Evolutionary conservation across 64 coral and sea anemone species (phyloP), one percentile per base, ranked within the genome.

Genomic region (Pocillopora damicornis): DNA sequence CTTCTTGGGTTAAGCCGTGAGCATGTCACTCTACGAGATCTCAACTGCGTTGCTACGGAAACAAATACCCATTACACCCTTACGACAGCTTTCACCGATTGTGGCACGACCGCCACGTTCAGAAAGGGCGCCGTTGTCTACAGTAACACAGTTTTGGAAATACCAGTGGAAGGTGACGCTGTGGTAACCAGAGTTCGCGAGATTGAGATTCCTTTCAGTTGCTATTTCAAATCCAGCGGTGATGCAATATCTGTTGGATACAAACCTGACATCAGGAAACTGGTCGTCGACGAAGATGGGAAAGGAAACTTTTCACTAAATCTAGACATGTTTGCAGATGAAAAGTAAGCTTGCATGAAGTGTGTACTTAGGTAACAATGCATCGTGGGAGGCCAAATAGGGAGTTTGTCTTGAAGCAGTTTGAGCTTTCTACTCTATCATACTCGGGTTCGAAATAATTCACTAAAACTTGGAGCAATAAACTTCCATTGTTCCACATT

Each of bases 131-230:
- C 78, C 16, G 78, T 91, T 18, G 75, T 76, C n/a, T 91, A 91
- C 25, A 79, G 81, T 8, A 91, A 91, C 90, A 75, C 78, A 30
- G 90, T 91, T 36, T 63, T 87, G 16, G 83, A 91, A 37, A 83
- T 83, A 26, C 71, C 83, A 58, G 62, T 86, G 25, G 42, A 75
- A 68, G 64, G 35, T 60, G 22, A 75, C 59, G 42, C 81, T 11
- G 51, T 91, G 15, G 78, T 91, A 76, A 34, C 23, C 38, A 74
- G 89, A 35, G 60, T 83, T 34, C 74, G 85, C 18, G 67, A 77
- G 71, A 62, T 91, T 16, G 36, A 73, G 63, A 91, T 91, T 76
- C 81, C 89, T 57, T 91, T 91, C 81, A 81, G 89, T 26, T 91
- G 89, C 35, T 63, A 63, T 15, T 86, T 67, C 66, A 86, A 77